phyloP scores from a whole-genome alignment of 2,113 vertebrate genomes.

The Pardalotus punctatus region DNA sequence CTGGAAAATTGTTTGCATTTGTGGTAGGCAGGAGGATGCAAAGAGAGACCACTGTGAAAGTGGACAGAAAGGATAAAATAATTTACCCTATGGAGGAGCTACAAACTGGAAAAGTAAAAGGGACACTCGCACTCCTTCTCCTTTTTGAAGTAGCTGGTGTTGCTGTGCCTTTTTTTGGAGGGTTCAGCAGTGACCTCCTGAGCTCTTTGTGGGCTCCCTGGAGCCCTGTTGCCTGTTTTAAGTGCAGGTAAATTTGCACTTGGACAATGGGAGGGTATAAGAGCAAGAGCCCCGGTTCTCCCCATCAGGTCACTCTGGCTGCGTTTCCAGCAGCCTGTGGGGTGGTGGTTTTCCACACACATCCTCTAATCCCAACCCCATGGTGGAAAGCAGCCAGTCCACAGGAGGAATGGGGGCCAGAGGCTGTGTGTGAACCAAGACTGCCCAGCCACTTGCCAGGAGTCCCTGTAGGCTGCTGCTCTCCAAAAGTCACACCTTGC shows the following conservation, averaged over 20 bases:
- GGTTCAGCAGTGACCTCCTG: neutral
- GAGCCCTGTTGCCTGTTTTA: neutral
- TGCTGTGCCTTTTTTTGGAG: neutral
- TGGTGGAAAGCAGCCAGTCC: neutral
- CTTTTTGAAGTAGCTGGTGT: neutral
- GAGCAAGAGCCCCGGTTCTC: neutral
- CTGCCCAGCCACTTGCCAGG: conserved; percentile 4
- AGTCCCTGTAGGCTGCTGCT: neutral
- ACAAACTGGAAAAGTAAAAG: neutral
- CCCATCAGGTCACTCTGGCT: neutral
- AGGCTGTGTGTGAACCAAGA: neutral
- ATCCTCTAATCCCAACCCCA: neutral
- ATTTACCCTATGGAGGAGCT: neutral
- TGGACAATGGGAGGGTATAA: neutral
- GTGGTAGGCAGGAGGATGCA: neutral
- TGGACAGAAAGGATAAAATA: neutral
- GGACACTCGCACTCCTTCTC: neutral
- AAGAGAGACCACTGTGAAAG: neutral
- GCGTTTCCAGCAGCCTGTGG: neutral
- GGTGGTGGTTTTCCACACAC: neutral
- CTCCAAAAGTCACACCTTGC: conserved; percentile 5
- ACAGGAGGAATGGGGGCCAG: neutral
- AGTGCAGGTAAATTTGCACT: neutral
- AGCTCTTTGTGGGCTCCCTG: neutral
- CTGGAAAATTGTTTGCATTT: neutral